phyloP scores from a whole-genome alignment of 2,113 vertebrate genomes.

The Delphinapterus leucas region DNA sequence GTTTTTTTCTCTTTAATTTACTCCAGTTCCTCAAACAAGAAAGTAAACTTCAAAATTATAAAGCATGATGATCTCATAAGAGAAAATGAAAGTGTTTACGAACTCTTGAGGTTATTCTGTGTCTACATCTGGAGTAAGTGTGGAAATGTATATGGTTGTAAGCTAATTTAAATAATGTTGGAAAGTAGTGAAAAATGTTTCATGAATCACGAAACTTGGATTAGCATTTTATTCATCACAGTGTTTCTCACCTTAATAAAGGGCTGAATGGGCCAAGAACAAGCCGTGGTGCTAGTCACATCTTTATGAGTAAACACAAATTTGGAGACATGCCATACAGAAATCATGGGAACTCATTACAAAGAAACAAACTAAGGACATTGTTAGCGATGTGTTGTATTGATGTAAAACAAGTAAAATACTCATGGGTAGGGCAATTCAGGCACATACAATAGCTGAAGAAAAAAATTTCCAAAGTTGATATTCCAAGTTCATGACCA shows the following conservation, averaged over 20 bases:
- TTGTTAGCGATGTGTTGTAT: neutral
- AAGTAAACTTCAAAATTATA: slow-evolving; percentile 47
- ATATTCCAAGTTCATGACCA: neutral
- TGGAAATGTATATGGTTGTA: neutral
- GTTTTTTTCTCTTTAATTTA: slow-evolving; percentile 40
- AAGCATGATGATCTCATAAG: slow-evolving; percentile 46
- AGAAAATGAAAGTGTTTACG: slow-evolving; percentile 55
- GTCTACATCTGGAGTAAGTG: neutral
- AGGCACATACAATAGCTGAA: neutral
- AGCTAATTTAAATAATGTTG: neutral
- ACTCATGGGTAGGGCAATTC: neutral
- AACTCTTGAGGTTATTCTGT: slow-evolving; percentile 38
- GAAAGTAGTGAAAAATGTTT: slow-evolving; percentile 9
- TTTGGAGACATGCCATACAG: neutral
- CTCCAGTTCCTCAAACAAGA: slow-evolving; percentile 19
- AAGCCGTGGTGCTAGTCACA: neutral
- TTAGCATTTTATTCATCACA: neutral
- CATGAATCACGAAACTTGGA: neutral
- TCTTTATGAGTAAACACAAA: neutral
- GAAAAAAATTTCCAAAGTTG: neutral
- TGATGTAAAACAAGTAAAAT: neutral
- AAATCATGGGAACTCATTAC: neutral
- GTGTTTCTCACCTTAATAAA: neutral
- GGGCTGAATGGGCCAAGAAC: neutral
- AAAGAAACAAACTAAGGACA: neutral